phyloP scores from a whole-genome alignment of 2,797 vertebrate species.

The Aldrovandia affinis region DNA sequence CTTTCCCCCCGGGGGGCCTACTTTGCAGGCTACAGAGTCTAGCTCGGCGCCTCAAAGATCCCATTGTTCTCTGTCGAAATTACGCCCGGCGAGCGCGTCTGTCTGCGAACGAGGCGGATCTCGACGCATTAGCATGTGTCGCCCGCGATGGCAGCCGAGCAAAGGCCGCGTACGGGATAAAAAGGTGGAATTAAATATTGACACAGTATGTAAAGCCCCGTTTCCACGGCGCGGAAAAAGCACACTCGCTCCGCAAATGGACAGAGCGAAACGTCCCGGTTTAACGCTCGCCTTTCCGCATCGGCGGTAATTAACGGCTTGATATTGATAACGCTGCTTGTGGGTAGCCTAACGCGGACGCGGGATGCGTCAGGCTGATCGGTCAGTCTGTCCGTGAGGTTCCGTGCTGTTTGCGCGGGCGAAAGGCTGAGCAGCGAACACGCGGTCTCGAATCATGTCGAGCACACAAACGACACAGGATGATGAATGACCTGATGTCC shows the following conservation, averaged over 20 bases:
- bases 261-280: too few species aligned
- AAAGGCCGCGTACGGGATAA: not conserved
- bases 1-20: slow-evolving; percentile 59
- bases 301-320: too few species aligned
- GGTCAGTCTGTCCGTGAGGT: too few species aligned
- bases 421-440: too few species aligned
- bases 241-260: not conserved
- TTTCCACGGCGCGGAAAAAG: not conserved
- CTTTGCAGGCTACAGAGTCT: slow-evolving; percentile 54
- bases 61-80: not conserved
- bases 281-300: too few species aligned
- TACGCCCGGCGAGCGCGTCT: slow-evolving; percentile 47
- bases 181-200: not conserved
- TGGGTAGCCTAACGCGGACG: too few species aligned
- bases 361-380: too few species aligned
- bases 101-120: not conserved
- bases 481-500: too few species aligned
- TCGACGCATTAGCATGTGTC: not conserved
- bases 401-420: too few species aligned
- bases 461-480: too few species aligned
- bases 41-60: slow-evolving; percentile 26
- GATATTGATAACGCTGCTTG: too few species aligned
- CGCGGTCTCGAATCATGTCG: too few species aligned
- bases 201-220: not conserved
- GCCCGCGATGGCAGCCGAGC: not conserved